Evolutionary conservation across 1,140 invertebrate species (phyloP).

Genomic region (Calephelis virginiensis): DNA sequence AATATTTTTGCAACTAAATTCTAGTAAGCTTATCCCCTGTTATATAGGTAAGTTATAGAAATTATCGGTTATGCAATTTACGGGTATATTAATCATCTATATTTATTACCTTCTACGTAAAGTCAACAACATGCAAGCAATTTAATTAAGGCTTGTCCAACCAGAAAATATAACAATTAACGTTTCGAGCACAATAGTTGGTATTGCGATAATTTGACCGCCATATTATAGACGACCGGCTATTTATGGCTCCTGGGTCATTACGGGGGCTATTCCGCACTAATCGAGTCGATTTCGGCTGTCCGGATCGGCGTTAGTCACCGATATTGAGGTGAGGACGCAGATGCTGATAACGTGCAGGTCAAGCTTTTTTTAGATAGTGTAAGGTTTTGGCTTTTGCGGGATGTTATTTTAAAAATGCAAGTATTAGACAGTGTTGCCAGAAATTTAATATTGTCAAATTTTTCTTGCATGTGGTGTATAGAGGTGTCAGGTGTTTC

Average conservation of each 20-base stretch:
- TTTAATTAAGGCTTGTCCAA: constrained; percentile 13
- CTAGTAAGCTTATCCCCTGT: too few species aligned
- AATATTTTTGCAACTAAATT: too few species aligned
- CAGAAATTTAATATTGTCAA: too few species aligned
- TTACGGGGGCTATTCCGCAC: constrained; percentile 35
- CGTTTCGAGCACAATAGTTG: constrained; percentile 7
- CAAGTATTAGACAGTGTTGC: too few species aligned
- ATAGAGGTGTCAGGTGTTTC: too few species aligned
- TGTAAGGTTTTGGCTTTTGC: neutral
- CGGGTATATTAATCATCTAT: too few species aligned
- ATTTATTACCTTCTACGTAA: neutral
- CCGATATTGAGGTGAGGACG: constrained; percentile 35
- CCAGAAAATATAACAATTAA: constrained; percentile 20
- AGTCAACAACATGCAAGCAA: neutral
- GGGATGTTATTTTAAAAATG: neutral
- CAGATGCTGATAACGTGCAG: constrained; percentile 33
- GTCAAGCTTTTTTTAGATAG: constrained; percentile 15
- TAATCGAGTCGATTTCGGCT: constrained; percentile 41
- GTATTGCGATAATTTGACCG: constrained; percentile 31
- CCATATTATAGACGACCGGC: constrained; percentile 32
- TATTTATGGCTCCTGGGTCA: constrained; percentile 22
- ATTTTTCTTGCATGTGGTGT: too few species aligned
- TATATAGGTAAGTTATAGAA: too few species aligned
- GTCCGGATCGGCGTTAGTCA: constrained; percentile 36
- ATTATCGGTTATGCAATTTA: too few species aligned